Conservation (phyloP, 2,888 invertebrate species). For the Resseliella maxima region DNA sequence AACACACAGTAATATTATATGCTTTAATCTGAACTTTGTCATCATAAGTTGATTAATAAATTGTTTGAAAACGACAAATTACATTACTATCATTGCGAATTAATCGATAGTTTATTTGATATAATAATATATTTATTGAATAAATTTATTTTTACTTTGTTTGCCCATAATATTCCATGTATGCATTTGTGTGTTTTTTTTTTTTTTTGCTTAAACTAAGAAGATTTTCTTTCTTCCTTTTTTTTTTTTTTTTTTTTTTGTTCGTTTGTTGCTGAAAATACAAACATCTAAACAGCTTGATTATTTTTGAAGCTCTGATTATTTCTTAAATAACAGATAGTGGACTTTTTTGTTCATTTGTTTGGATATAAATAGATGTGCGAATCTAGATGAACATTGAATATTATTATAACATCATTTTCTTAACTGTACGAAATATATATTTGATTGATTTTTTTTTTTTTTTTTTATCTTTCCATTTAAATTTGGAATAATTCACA, state of each 20-base stretch:
- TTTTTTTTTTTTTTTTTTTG: neutral
- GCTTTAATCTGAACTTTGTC: neutral
- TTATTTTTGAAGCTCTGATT: neutral
- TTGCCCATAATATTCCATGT: constrained; percentile 43
- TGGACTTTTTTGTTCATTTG: neutral
- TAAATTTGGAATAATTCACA: neutral
- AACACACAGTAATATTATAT: constrained; percentile 23
- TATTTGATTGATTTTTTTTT: neutral
- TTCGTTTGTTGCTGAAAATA: neutral
- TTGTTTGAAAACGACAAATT: constrained; percentile 4
- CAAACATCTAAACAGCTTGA: constrained; percentile 24
- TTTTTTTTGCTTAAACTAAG: neutral
- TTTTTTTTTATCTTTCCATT: too few relatives aligned
- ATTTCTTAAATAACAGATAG: neutral
- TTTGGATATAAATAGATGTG: constrained; percentile 4
- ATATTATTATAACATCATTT: constrained; percentile 14
- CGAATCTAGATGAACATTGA: constrained; percentile 3
- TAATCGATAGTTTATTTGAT: neutral
- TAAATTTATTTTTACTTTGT: too few relatives aligned
- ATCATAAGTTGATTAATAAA: neutral
- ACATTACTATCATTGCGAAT: neutral
- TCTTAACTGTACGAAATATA: neutral
- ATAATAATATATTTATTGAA: neutral
- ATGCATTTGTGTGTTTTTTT: constrained; percentile 31
- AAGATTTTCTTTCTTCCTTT: too few relatives aligned